Evolutionary conservation across 1,140 invertebrate genomes (phyloP).

Genomic region (Copidosoma floridanum): DNA sequence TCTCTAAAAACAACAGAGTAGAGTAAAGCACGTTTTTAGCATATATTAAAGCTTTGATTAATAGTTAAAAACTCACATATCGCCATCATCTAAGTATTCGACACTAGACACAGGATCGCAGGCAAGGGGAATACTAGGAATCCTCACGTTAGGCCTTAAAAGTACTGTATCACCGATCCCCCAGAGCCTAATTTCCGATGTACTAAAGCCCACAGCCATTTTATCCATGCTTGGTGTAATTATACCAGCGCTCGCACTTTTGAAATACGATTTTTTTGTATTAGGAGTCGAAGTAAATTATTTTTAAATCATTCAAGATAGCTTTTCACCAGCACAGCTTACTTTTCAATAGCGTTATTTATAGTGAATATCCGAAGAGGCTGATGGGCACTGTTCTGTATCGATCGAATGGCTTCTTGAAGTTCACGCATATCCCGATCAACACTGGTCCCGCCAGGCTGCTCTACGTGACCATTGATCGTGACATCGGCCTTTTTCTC

Average conservation of each 20-base stretch:
- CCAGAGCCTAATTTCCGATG: constrained; percentile 64
- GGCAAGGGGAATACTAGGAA: constrained; percentile 39
- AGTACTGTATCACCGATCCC: constrained; percentile 63
- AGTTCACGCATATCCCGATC: constrained; percentile 63
- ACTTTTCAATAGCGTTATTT: constrained; percentile 62
- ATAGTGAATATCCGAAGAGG: constrained; percentile 63
- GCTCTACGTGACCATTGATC: constrained; percentile 62
- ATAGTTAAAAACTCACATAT: constrained; percentile 32
- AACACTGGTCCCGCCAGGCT: constrained; percentile 55
- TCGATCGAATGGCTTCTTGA: constrained; percentile 62
- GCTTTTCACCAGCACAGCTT: constrained; percentile 27
- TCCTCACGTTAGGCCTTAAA: constrained; percentile 42
- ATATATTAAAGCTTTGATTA: constrained; percentile 3
- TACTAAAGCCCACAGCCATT: constrained; percentile 62
- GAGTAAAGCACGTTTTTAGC: too few relatives aligned
- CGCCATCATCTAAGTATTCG: constrained; percentile 34
- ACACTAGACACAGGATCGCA: constrained; percentile 37
- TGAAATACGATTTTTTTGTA: neutral
- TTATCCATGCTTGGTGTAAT: constrained; percentile 61
- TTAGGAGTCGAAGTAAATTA: neutral
- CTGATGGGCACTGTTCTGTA: constrained; percentile 57
- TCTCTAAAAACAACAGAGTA: constrained; percentile 47
- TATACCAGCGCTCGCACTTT: constrained; percentile 60
- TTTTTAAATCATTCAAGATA: neutral
- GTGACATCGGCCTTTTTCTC: constrained; percentile 38